Evolutionary conservation across 1,140 invertebrate genomes (phyloP).

Genomic region (Maniola jurtina): DNA sequence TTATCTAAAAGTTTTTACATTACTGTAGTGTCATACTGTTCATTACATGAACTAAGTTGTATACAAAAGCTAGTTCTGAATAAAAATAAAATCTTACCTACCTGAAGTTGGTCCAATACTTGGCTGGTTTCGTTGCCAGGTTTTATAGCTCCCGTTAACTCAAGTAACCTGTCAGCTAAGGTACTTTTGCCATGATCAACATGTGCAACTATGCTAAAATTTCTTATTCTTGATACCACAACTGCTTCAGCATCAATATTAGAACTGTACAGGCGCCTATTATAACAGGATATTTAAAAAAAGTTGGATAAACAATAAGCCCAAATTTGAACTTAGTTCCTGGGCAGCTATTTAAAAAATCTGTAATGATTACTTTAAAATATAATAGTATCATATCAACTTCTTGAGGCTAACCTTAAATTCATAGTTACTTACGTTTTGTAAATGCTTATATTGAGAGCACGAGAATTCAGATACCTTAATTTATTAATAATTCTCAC

Average conservation of each 20-base stretch:
- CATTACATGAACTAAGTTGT: too few relatives aligned
- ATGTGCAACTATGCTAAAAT: slow-evolving; percentile 98
- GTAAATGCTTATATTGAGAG: slow-evolving; percentile 10
- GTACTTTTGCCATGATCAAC: slow-evolving; percentile 99
- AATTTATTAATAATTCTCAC: slow-evolving; percentile 29
- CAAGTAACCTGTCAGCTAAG: slow-evolving; percentile 93
- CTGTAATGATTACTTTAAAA: too few relatives aligned
- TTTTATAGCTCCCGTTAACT: slow-evolving; percentile 92
- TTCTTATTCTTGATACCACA: slow-evolving; percentile 85
- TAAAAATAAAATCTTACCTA: slow-evolving; percentile 29
- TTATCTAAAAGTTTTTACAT: too few relatives aligned
- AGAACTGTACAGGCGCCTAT: slow-evolving; percentile 43
- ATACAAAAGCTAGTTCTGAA: too few relatives aligned
- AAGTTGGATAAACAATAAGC: too few relatives aligned
- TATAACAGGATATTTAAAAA: not conserved
- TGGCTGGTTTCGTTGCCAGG: slow-evolving; percentile 85
- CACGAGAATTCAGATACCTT: slow-evolving; percentile 16
- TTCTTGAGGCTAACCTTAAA: too few relatives aligned
- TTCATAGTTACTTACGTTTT: slow-evolving; percentile 13
- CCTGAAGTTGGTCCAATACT: slow-evolving; percentile 90
- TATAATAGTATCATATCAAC: too few relatives aligned
- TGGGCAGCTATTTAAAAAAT: too few relatives aligned
- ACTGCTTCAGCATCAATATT: slow-evolving; percentile 32
- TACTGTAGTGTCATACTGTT: too few relatives aligned
- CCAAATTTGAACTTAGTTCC: too few relatives aligned